A percentile compares a stretch with the other conserved stretches of the same genome.
Evolutionary conservation across 2,888 invertebrate genomes (phyloP).

Genomic region (Tipula helvola): DNA sequence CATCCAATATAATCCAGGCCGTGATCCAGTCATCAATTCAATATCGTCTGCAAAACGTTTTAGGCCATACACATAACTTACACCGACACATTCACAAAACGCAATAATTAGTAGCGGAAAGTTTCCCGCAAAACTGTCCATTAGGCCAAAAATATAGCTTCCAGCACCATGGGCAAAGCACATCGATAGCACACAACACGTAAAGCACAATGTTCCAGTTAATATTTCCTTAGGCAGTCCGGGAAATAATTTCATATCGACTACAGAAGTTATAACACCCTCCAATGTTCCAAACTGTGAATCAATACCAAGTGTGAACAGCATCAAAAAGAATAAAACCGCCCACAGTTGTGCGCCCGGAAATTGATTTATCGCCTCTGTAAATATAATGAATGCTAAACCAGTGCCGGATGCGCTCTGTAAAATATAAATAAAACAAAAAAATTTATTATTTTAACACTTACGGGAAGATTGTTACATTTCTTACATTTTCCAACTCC

Average conservation of each 20-base stretch:
- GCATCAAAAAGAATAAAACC: slow-evolving; percentile 90
- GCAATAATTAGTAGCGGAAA: slow-evolving; percentile 87
- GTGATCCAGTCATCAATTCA: slow-evolving; percentile 84
- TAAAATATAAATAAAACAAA: slow-evolving; percentile 23
- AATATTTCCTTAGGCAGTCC: slow-evolving; percentile 80
- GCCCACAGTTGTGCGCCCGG: slow-evolving; percentile 95
- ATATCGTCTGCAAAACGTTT: slow-evolving; percentile 88
- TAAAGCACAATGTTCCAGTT: slow-evolving; percentile 66
- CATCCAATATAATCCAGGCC: slow-evolving; percentile 82
- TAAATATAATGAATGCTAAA: slow-evolving; percentile 92
- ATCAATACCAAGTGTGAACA: slow-evolving; percentile 91
- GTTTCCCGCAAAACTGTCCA: slow-evolving; percentile 89
- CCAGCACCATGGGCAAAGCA: slow-evolving; percentile 87
- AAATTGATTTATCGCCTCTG: slow-evolving; percentile 96
- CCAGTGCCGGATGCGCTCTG: slow-evolving; percentile 96
- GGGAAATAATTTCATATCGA: slow-evolving; percentile 89
- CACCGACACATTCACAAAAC: slow-evolving; percentile 81
- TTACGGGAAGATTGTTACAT: background rate
- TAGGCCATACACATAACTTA: slow-evolving; percentile 88
- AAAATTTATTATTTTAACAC: background rate
- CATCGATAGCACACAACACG: slow-evolving; percentile 77
- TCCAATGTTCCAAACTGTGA: slow-evolving; percentile 94
- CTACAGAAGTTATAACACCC: slow-evolving; percentile 89
- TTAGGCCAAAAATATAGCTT: slow-evolving; percentile 85
- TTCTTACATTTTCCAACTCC: slow-evolving; percentile 76